Evolutionary conservation across 2,888 invertebrate genomes (phyloP), one percentile per base, ranked within the genome.

Genomic region (Anthophora plumipes): DNA sequence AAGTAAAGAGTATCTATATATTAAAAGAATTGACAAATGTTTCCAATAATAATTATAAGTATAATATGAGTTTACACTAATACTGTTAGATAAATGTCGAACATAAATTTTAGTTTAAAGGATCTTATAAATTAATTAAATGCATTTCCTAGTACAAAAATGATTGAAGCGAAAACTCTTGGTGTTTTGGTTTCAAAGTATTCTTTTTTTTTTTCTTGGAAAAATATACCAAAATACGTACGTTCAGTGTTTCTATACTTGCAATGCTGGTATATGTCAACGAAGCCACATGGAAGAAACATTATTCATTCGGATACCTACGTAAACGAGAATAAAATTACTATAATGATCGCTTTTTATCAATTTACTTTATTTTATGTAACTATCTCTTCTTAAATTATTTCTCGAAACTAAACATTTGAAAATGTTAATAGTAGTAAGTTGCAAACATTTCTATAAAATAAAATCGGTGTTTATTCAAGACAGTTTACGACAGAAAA

Each of bases 221-320:
- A 46, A 61, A 46, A 39, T 63, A 46, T 63, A 59, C 39, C 20
- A 39, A n/a, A 59, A 59, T 59, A 63, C 61, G n/a, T 46, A 63
- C 43, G 60, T 25, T 61, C 22, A 41, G 46, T 25, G 43, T 46
- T 31, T n/a, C 43, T 41, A 43, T 12, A 12, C n/a, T 46, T 11
- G 20, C 57, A 37, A 59, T 20, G 61, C 25, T 7, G 46, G 7
- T 46, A 25, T n/a, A 46, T 8, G 25, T 46, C 25, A 46, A 46
- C 61, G 46, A 63, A 31, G 25, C 9, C 41, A 22, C 60, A 0
- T n/a, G 14, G 25, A 46, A n/a, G 25, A 63, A 43, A 63, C 43
- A 8, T 63, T 46, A 46, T 31, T 46, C 22, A 11, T 46, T 31
- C 46, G n/a, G 46, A 63, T n/a, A 31, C 8, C 25, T 46, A 31